These are phyloP conservation scores for Chascanopsetta lugubris DNA, from an alignment of 2,113 vertebrate genomes.

Conservation along the genomic window DNA sequence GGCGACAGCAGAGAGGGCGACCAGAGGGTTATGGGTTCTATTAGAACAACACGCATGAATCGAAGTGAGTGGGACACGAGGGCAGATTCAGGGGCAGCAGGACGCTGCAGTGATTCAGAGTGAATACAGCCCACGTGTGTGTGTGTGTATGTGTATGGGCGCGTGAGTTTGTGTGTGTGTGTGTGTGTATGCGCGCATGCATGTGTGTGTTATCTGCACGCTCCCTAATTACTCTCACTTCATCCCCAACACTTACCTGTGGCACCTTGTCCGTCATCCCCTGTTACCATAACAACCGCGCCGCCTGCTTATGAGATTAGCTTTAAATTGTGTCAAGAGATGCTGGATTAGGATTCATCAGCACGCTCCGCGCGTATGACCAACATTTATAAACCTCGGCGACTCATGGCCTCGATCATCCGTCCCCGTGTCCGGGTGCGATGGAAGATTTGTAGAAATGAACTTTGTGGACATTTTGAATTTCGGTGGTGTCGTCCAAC, in stretches of 20 bases:
- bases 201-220: background rate
- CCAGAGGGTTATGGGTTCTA: constrained; percentile 27
- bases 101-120: constrained; percentile 60
- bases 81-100: constrained; percentile 9
- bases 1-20: constrained; percentile 32
- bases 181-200: background rate
- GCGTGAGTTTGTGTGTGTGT: background rate
- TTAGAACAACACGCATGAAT: constrained; percentile 42
- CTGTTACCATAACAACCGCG: constrained; percentile 64
- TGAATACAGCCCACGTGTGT: constrained; percentile 36
- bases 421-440: no score
- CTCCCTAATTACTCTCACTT: constrained; percentile 40
- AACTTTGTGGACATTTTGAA: no score
- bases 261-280: constrained; percentile 52
- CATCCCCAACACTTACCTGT: constrained; percentile 8
- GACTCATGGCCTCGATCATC: no score
- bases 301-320: constrained; percentile 49
- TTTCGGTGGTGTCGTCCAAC: constrained; percentile 18
- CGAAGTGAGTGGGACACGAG: constrained; percentile 58
- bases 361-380: constrained; percentile 45
- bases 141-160: background rate
- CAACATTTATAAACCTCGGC: no score
- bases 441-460: no score
- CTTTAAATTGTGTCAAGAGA: constrained; percentile 48
- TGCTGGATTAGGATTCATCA: constrained; percentile 60